These are phyloP conservation scores for Steatornis caripensis DNA, from an alignment of 2,113 vertebrate genomes.

Conservation along the genomic window DNA sequence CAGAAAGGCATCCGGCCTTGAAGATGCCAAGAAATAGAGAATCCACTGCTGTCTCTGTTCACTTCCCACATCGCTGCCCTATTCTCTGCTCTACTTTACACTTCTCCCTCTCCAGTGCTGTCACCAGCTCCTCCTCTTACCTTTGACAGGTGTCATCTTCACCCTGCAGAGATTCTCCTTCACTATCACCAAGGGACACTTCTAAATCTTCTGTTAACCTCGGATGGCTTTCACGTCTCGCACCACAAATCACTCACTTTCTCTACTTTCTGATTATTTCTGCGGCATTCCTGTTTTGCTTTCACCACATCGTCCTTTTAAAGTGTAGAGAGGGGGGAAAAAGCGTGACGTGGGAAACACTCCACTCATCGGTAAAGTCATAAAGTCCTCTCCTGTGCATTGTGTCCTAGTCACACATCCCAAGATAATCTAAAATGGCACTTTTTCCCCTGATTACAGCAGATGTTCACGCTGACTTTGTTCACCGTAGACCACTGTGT, in stretches of 20 bases:
- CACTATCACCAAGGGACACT: not conserved
- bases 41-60: accelerated
- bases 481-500: accelerated
- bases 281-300: not conserved
- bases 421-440: accelerated
- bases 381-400: not conserved
- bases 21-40: not conserved
- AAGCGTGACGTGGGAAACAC: accelerated
- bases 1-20: not conserved
- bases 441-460: not conserved
- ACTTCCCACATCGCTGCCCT: not conserved
- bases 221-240: accelerated
- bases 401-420: not conserved
- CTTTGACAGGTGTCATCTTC: not conserved
- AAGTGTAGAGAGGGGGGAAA: not conserved
- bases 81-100: not conserved
- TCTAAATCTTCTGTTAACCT: not conserved
- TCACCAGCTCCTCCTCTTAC: not conserved
- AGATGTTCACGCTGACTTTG: not conserved
- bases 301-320: not conserved
- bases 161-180: not conserved
- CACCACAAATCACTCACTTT: not conserved
- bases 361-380: not conserved
- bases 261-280: not conserved
- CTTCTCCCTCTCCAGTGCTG: not conserved